Evolutionary conservation across 2,888 invertebrate species (phyloP), one percentile per base, ranked within the genome.

Genomic region (Trachelus stipa): DNA sequence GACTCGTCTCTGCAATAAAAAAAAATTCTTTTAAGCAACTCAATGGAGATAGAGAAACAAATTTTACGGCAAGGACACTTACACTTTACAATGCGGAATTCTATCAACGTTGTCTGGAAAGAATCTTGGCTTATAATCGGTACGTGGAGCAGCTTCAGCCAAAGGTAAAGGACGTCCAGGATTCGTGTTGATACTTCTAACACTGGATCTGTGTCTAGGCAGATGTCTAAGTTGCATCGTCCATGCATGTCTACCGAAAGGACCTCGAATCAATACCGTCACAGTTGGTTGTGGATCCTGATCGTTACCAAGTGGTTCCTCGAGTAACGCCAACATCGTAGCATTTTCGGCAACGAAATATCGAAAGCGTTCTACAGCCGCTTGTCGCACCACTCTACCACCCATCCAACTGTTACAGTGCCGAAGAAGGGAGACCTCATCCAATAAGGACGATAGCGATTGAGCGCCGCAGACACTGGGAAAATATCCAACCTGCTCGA

Each of bases 241-340:
- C 99, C 99, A 99, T 33, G 98, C 97, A 92, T 97, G 97, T 9
- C 98, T 95, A 0, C 98, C 98, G 92, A 98, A 98, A 0, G 98
- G 97, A 78, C 98, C 97, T 2, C 99, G 94, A 81, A 98, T 96
- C 77, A 99, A 93, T 76, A 98, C 95, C 89, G 95, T 95, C 11
- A 99, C 96, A 0, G 98, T 98, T 0, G 98, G 98, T 88, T 98
- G 97, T 4, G 98, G 98, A 92, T 98, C 98, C 93, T 96, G 94
- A 89, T 96, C 95, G 89, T 97, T 98, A n/a, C 97, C 97, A 11
- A 98, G 93, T 23, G 98, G 98, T 89, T 98, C 97, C 89, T 99
- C 98, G 12, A 98, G 92, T 79, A 99, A 91, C 0, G 98, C 98
- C 84, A 99, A 92, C 91, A 99, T 94, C 11, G 97, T 96, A 69